Percentiles rank a stretch among this genome's conserved stretches.
These are phyloP conservation scores for Glossophaga mutica DNA, from an alignment of 2,797 vertebrate species.

Conservation along the genomic window DNA sequence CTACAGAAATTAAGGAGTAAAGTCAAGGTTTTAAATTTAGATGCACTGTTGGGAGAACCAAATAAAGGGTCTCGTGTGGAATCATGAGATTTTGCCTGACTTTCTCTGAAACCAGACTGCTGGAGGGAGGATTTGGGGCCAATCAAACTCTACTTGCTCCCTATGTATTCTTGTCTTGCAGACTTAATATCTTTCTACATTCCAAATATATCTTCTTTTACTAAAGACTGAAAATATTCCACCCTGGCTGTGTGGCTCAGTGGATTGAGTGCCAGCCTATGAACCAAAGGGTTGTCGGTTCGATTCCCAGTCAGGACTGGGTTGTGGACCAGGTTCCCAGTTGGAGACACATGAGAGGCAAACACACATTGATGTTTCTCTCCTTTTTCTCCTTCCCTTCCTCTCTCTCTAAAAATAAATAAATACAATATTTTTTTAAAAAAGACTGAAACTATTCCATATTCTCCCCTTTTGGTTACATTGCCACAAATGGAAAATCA, in stretches of 20 bases:
- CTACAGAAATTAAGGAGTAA: background rate
- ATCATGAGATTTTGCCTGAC: background rate
- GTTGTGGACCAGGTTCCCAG: no score
- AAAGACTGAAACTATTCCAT: background rate
- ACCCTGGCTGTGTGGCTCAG: background rate
- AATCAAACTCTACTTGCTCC: background rate
- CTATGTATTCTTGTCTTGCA: background rate
- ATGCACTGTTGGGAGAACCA: background rate
- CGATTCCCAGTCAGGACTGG: no score
- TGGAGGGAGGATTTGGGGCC: background rate
- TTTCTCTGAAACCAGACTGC: background rate
- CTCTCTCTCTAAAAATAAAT: no score
- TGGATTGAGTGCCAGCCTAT: no score
- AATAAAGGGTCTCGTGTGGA: background rate
- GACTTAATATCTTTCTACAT: background rate
- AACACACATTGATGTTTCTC: no score
- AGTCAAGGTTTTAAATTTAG: background rate
- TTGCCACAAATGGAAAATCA: background rate
- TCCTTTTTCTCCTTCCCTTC: no score
- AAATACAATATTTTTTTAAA: background rate
- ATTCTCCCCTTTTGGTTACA: background rate
- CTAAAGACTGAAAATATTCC: background rate
- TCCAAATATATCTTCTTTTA: background rate
- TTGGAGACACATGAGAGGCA: no score
- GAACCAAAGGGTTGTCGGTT: no score